phyloP scores from a whole-genome alignment of 2,888 invertebrate genomes.

The Glyphotaelius pellucidus region DNA sequence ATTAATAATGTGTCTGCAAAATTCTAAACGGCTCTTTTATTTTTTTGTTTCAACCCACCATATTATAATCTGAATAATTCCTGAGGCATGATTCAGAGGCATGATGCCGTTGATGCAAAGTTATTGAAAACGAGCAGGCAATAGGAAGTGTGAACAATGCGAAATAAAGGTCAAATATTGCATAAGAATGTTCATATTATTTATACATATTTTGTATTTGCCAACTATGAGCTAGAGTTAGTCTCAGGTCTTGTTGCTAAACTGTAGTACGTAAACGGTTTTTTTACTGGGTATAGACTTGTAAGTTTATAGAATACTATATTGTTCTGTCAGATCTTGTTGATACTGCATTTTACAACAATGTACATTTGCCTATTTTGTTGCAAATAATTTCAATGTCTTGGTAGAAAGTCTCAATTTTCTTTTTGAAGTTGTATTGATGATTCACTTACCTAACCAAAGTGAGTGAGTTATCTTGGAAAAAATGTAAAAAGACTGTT shows the following conservation, averaged over 20 bases:
- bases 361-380: too few relatives aligned
- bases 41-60: background rate
- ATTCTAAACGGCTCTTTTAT: background rate
- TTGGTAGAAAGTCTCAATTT: background rate
- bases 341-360: too few relatives aligned
- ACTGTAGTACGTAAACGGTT: background rate
- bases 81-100: background rate
- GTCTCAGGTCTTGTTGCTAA: background rate
- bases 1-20: conserved; percentile 39
- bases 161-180: background rate
- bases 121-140: background rate
- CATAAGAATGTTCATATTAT: background rate
- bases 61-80: background rate
- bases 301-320: background rate
- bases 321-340: too few relatives aligned
- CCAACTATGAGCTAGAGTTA: background rate
- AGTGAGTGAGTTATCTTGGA: background rate
- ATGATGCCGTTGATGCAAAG: background rate
- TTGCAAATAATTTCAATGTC: background rate
- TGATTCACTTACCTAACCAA: background rate
- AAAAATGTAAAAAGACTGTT: background rate
- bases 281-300: background rate
- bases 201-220: background rate
- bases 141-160: background rate
- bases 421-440: background rate